Percentiles rank a stretch among this genome's conserved stretches.
phyloP scores from a whole-genome alignment of 2,113 vertebrate species.

The Cyprinodon variegatus region DNA sequence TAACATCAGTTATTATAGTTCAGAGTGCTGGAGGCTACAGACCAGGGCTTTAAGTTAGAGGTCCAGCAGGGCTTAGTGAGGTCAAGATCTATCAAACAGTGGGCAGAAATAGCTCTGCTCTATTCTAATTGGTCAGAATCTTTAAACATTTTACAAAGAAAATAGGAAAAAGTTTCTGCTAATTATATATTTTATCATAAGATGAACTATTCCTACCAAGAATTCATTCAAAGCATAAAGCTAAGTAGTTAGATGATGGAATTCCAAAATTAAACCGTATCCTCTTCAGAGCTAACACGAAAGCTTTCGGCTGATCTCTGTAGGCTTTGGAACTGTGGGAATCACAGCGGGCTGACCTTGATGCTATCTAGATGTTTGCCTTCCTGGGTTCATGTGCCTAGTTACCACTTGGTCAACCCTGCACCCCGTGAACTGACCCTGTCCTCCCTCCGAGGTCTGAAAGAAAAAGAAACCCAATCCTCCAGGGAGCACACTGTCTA shows the following conservation, averaged over 20 bases:
- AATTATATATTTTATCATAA: neutral
- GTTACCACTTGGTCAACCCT: slow-evolving; percentile 73
- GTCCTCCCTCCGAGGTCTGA: slow-evolving; percentile 66
- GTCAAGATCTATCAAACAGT: slow-evolving; percentile 66
- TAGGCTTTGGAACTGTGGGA: slow-evolving; percentile 49
- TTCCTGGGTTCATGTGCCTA: slow-evolving; percentile 70
- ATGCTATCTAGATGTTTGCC: slow-evolving; percentile 64
- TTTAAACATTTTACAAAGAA: slow-evolving; percentile 7
- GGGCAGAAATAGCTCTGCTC: slow-evolving; percentile 40
- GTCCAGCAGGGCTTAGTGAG: slow-evolving; percentile 65
- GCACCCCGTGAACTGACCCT: slow-evolving; percentile 72
- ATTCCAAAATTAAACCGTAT: neutral
- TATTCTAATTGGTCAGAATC: slow-evolving; percentile 10
- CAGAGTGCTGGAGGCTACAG: slow-evolving; percentile 84
- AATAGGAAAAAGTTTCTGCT: neutral
- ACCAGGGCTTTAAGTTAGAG: slow-evolving; percentile 75
- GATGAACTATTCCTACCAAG: neutral
- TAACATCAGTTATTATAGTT: slow-evolving; percentile 89
- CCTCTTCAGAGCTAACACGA: neutral
- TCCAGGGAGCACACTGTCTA: slow-evolving; percentile 84
- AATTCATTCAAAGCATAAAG: neutral
- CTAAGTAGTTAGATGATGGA: neutral
- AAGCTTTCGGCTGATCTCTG: slow-evolving; percentile 14
- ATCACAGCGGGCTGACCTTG: slow-evolving; percentile 58
- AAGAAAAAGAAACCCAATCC: slow-evolving; percentile 72